Evolutionary conservation across 2,113 vertebrate genomes (phyloP).

Genomic region (Urocolius indicus): DNA sequence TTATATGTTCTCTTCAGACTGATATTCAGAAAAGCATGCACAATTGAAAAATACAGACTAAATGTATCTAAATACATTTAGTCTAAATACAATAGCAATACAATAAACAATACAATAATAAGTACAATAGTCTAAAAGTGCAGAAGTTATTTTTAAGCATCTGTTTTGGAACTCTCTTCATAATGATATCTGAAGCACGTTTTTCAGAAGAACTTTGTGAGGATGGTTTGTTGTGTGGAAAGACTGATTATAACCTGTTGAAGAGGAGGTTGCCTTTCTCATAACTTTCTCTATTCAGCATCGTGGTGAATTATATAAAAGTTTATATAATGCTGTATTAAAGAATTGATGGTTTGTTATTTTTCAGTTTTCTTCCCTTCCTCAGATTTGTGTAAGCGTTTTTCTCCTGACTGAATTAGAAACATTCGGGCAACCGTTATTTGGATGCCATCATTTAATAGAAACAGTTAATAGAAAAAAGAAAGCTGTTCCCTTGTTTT

Average conservation of each 20-base stretch:
- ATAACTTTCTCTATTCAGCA: neutral
- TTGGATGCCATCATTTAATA: neutral
- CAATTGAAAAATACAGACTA: neutral
- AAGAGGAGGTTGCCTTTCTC: neutral
- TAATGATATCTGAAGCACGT: neutral
- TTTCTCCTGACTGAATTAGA: neutral
- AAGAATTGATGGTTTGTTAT: neutral
- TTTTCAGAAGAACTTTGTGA: neutral
- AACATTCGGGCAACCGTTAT: neutral
- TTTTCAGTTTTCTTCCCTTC: neutral
- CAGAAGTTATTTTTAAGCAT: slow-evolving; percentile 10
- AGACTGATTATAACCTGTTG: neutral
- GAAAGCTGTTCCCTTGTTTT: neutral
- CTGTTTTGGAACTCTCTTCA: neutral
- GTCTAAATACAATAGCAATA: too few relatives aligned
- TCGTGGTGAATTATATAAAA: neutral
- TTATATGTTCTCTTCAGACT: neutral
- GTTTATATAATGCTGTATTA: neutral
- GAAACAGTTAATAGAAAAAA: neutral
- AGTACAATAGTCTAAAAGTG: neutral
- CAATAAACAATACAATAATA: too few relatives aligned
- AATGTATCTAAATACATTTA: neutral
- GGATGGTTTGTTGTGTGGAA: neutral
- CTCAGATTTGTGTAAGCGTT: neutral
- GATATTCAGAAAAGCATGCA: neutral